Base-by-base conservation (phyloP, 2,797 vertebrate species). In the Artibeus jamaicensis region DNA sequence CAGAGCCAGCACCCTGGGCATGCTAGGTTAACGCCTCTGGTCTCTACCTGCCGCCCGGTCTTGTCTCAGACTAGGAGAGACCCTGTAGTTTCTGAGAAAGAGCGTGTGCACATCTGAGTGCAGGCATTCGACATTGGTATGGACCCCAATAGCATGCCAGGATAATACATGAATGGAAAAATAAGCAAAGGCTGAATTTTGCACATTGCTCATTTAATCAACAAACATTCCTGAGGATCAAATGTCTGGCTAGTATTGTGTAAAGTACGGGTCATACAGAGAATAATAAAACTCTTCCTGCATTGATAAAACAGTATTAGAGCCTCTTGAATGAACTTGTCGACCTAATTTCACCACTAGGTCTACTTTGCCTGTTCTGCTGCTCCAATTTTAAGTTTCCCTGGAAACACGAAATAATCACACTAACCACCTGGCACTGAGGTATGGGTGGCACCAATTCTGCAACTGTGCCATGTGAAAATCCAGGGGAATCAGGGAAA, bases 401-500 rank as follows among this genome's bases (percentile, higher is more conserved):
- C 79, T 94, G 77, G 76, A 95, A 77, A 74, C 34, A 91, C 71
- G 57, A 19, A 84, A 70, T 19, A 88, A 77, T 86, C 46, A 42
- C n/a, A 42, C 11, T 83, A 19, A 59, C 6, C 6, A n/a, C 26
- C 39, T 44, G 74, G 42, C 1, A 73, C 15, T 73, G 37, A 81
- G 44, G n/a, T n/a, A 39, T 26, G 24, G 5, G 7, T 57, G 16
- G 68, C 39, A 73, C 68, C n/a, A 89, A 37, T 42, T 77, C 53
- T 55, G 50, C n/a, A 87, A 89, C 68, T 65, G 21, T 24, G 19
- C 29, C 39, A 1, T 34, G 29, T 55, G 53, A 79, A 67, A 62
- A 70, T 73, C 3, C 22, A 73, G 74, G 71, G 77, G 44, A 94
- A 89, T 85, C n/a, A 46, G 68, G 68, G 83, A 91, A 93, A 78